These are phyloP conservation scores for Simalia tracyae DNA, from an alignment of 2,797 vertebrate species.

Conservation along the genomic window DNA sequence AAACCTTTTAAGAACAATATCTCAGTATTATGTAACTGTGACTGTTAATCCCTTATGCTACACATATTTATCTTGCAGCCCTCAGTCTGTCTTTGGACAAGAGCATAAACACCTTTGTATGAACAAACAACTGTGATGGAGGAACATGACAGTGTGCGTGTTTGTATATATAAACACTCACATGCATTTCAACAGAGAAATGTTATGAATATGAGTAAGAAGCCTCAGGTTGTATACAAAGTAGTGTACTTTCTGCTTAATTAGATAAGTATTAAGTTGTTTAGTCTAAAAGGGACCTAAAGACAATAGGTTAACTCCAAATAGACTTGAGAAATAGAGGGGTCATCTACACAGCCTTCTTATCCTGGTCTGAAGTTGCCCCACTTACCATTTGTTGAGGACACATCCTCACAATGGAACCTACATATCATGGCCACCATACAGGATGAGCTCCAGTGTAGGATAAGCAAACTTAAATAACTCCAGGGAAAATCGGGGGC, in stretches of 20 bases:
- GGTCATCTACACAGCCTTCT: not conserved
- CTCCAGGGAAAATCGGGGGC: not conserved
- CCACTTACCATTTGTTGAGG: not conserved
- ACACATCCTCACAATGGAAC: not conserved
- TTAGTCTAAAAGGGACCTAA: not conserved
- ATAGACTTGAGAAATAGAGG: not conserved
- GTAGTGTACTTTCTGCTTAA: not conserved
- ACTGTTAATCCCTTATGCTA: slow-evolving; percentile 9
- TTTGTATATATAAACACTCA: not conserved
- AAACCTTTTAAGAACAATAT: slow-evolving; percentile 51
- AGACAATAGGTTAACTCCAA: not conserved
- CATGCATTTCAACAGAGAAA: not conserved
- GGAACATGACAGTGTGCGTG: not conserved
- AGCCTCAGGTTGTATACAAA: not conserved
- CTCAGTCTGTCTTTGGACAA: slow-evolving; percentile 49
- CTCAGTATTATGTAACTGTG: slow-evolving; percentile 48
- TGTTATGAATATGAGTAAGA: not conserved
- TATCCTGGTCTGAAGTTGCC: not conserved
- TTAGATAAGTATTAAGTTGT: not conserved
- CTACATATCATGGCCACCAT: not conserved
- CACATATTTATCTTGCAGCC: slow-evolving; percentile 53
- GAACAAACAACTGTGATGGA: not conserved
- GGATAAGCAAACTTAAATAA: not conserved
- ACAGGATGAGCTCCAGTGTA: not conserved
- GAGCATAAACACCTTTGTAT: slow-evolving; percentile 31